phyloP scores from a whole-genome alignment of 2,113 vertebrate species.

The Chionomys nivalis region DNA sequence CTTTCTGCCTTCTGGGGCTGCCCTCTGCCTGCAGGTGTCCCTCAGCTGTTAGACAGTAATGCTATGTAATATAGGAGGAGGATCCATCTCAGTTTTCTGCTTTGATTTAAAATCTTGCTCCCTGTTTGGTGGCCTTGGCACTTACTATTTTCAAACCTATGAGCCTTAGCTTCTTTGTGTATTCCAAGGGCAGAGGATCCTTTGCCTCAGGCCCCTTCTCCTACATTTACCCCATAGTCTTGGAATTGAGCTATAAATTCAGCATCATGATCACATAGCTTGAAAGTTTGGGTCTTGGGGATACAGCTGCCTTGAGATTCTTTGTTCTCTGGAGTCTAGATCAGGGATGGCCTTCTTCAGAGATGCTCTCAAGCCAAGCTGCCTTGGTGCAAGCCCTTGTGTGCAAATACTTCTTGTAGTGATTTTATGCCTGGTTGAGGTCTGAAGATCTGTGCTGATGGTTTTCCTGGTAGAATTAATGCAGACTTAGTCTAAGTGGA shows the following conservation, averaged over 20 bases:
- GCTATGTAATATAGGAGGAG: no score
- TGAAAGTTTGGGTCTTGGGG: no score
- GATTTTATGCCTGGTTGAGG: not conserved
- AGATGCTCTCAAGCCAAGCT: no score
- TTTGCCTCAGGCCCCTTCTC: not conserved
- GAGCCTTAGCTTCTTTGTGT: not conserved
- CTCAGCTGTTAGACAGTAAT: not conserved
- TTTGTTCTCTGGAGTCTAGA: not conserved
- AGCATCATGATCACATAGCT: not conserved
- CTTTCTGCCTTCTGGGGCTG: no score
- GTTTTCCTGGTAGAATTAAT: not conserved
- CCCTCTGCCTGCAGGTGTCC: not conserved
- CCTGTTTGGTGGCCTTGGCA: not conserved
- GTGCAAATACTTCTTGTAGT: not conserved
- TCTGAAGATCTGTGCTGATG: not conserved
- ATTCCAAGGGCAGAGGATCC: constrained; percentile 59
- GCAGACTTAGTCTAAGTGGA: not conserved
- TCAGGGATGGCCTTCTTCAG: not conserved
- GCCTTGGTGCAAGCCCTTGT: not conserved
- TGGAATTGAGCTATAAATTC: not conserved
- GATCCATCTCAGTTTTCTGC: not conserved
- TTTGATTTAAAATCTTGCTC: not conserved
- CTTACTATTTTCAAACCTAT: not conserved
- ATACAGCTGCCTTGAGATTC: not conserved
- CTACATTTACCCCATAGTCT: not conserved